Evolutionary conservation across 1,140 invertebrate species (phyloP).

Genomic region (Bombus haemorrhoidalis): DNA sequence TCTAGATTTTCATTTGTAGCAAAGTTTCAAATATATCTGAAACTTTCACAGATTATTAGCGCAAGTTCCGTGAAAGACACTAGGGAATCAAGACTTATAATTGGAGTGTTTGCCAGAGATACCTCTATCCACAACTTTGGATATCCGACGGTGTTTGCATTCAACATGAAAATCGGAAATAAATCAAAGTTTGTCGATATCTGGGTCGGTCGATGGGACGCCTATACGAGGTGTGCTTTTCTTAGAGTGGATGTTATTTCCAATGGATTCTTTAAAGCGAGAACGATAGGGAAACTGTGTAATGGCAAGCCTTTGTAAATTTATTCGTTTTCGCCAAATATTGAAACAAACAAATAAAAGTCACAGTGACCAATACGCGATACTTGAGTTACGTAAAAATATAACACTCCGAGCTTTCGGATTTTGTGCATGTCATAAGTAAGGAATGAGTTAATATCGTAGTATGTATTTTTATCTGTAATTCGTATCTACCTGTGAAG

Average conservation of each 20-base stretch:
- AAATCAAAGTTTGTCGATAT: slow-evolving; percentile 10
- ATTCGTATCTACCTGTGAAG: not conserved
- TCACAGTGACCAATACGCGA: not conserved
- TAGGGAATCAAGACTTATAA: not conserved
- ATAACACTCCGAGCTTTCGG: not conserved
- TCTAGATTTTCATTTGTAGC: not conserved
- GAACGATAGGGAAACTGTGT: not conserved
- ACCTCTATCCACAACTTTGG: not conserved
- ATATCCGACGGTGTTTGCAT: not conserved
- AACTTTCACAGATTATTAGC: not conserved
- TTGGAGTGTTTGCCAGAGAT: not conserved
- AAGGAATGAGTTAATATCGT: not conserved
- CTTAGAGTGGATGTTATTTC: not conserved
- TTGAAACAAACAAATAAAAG: not conserved
- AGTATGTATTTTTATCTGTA: not conserved
- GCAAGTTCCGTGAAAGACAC: not conserved
- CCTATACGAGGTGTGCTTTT: not conserved
- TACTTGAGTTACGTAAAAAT: not conserved
- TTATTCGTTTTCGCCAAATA: not conserved
- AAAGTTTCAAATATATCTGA: not conserved
- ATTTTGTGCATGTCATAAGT: not conserved
- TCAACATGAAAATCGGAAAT: not conserved
- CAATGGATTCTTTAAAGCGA: slow-evolving; percentile 1
- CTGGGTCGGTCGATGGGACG: not conserved
- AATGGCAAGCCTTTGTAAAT: not conserved